Evolutionary conservation across 2,797 vertebrate species (phyloP), one percentile per base, ranked within the genome.

Genomic region (Ataeniobius toweri): DNA sequence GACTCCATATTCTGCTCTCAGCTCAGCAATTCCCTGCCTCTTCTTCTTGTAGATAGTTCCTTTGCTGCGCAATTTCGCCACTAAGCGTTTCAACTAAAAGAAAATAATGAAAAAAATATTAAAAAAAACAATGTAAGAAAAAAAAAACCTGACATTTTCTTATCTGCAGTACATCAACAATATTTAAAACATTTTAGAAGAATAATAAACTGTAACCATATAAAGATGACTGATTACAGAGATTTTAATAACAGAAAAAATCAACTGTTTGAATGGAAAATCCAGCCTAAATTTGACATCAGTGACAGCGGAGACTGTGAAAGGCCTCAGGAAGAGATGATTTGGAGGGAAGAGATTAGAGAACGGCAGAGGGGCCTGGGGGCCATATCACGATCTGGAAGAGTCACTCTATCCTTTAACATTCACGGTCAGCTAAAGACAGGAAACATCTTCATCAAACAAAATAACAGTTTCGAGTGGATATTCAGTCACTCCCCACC

Each of bases 41-140:
- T 96, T 98, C 95, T 97, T 98, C 91, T 99, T 99, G 91, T 95
- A 97, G 5, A 95, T 61, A 0, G 96, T 96, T 88, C 93, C 97
- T 93, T 99, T 99, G 93, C 96, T 96, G 48, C 97, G 96, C 75
- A 99, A 92, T 89, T 97, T 98, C 73, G 53, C 96, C 87, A 99
- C 96, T n/a, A 98, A 95, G n/a, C 95, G 95, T 89, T 99, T 99
- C 78, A 99, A 93, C 98, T 99, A 7, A 22, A 75, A 83, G 31
- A 69, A 82, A 69, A 28, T 82, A 56, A 44, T 80, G 5, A 77
- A 71, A 63, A 46, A 0, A 53, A 58, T 6, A 50, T 72, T n/a
- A 3, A 55, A 50, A 12, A 46, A 48, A 65, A 14, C 51, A 65
- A 48, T 48, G 6, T 18, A 14, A 74, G 20, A 46, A 50, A 14